Conservation (phyloP, 2,797 vertebrate species). For the Tadarida brasiliensis region DNA sequence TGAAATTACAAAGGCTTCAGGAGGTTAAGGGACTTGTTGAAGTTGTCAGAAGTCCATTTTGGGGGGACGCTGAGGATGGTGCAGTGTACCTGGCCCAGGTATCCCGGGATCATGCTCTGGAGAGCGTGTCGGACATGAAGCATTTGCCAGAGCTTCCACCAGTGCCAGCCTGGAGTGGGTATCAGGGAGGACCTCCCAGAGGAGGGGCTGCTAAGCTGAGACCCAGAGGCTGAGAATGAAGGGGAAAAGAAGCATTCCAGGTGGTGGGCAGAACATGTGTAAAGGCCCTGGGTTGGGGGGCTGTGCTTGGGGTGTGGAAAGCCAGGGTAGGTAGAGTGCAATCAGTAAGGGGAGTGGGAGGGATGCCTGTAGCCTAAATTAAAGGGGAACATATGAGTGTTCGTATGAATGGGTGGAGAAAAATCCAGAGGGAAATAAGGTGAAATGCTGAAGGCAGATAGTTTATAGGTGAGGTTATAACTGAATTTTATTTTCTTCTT, state of each 20-base stretch:
- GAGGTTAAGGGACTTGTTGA: not conserved
- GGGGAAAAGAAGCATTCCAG: not conserved
- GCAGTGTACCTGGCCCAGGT: not conserved
- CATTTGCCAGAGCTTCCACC: not conserved
- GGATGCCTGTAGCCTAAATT: not conserved
- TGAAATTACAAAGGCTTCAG: not conserved
- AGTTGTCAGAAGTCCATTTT: not conserved
- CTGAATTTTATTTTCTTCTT: slow-evolving; percentile 41
- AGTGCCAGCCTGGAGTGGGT: not conserved
- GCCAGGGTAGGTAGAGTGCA: not conserved
- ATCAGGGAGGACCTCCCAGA: not conserved
- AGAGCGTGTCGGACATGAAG: not conserved
- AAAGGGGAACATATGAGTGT: not conserved
- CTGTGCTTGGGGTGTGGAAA: not conserved
- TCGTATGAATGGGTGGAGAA: not conserved
- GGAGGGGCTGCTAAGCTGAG: not conserved
- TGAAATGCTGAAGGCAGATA: not conserved
- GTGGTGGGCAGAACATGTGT: not conserved
- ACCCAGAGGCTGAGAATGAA: not conserved
- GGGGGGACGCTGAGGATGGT: not conserved
- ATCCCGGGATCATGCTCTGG: not conserved
- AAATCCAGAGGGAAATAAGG: not conserved
- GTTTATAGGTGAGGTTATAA: not conserved
- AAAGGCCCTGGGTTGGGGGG: not conserved
- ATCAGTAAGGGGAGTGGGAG: not conserved